phyloP scores from a whole-genome alignment of 2,888 invertebrate species.

The Drosophila neotestacea region DNA sequence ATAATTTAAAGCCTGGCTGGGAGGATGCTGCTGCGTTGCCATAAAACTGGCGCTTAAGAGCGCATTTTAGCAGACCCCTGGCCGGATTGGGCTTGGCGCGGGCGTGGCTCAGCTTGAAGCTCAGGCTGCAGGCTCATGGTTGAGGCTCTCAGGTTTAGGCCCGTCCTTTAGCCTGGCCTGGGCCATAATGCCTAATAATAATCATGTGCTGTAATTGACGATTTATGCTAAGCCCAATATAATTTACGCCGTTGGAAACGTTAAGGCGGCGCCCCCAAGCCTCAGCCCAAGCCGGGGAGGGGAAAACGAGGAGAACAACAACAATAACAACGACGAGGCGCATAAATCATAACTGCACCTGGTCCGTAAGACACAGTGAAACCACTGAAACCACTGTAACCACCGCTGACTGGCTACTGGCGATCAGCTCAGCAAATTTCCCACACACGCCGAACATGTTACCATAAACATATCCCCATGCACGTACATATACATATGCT shows the following conservation, averaged over 20 bases:
- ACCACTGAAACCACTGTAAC: constrained; percentile 27
- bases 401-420: constrained; percentile 56
- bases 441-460: constrained; percentile 71
- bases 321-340: constrained; percentile 24
- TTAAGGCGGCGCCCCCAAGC: constrained; percentile 66
- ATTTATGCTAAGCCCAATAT: constrained; percentile 79
- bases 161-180: constrained; percentile 41
- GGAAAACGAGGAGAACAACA: constrained; percentile 8
- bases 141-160: constrained; percentile 18
- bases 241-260: constrained; percentile 76
- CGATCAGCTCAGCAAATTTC: constrained; percentile 62
- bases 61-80: constrained; percentile 63
- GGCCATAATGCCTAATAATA: constrained; percentile 79
- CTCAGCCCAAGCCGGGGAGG: constrained; percentile 6
- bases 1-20: constrained; percentile 59
- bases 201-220: constrained; percentile 80
- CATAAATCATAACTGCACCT: constrained; percentile 82
- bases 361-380: constrained; percentile 35
- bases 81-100: constrained; percentile 81
- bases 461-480: constrained; percentile 18
- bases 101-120: constrained; percentile 63
- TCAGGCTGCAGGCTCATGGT: constrained; percentile 18
- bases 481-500: constrained; percentile 9
- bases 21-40: constrained; percentile 46
- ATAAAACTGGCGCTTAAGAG: constrained; percentile 79